phyloP scores from a whole-genome alignment of 2,797 vertebrate species.

The Craterocephalus amniculus region DNA sequence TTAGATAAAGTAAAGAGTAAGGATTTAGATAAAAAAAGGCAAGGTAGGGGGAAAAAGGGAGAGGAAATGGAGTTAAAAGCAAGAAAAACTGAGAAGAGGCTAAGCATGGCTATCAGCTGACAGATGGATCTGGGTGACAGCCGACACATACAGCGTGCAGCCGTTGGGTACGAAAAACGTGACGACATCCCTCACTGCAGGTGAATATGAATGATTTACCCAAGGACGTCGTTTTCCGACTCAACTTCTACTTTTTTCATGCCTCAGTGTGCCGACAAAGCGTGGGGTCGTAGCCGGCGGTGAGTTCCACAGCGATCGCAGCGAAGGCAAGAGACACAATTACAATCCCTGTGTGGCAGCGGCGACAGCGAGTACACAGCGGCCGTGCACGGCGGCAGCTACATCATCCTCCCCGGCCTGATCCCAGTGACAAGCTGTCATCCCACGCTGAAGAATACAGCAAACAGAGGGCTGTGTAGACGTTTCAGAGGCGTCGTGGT shows the following conservation, averaged over 20 bases:
- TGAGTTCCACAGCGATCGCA: slow-evolving; percentile 33
- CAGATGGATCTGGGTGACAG: slow-evolving; percentile 24
- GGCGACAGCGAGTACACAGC: not conserved
- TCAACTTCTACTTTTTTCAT: not conserved
- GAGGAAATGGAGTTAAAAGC: not conserved
- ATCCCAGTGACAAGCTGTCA: slow-evolving; percentile 42
- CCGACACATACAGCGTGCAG: slow-evolving; percentile 16
- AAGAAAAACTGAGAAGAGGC: not conserved
- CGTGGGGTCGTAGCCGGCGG: slow-evolving; percentile 28
- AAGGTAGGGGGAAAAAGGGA: not conserved
- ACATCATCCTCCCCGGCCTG: slow-evolving; percentile 25
- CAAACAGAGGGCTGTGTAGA: slow-evolving; percentile 1
- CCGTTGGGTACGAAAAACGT: slow-evolving; percentile 37
- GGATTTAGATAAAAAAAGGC: slow-evolving; percentile 34
- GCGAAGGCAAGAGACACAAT: slow-evolving; percentile 23
- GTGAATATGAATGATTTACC: slow-evolving; percentile 53
- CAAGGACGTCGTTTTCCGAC: slow-evolving; percentile 40
- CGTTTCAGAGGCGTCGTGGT: not conserved
- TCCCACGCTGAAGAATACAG: not conserved
- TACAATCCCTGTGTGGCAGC: slow-evolving; percentile 32
- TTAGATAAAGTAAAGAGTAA: slow-evolving; percentile 31
- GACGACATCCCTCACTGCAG: slow-evolving; percentile 18
- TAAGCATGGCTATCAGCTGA: slow-evolving; percentile 24
- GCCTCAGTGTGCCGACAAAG: slow-evolving; percentile 48
- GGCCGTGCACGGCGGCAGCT: not conserved